These are phyloP conservation scores for Sabellastarte sp. DNA, from an alignment of 2,888 invertebrate genomes.

Conservation along the genomic window DNA sequence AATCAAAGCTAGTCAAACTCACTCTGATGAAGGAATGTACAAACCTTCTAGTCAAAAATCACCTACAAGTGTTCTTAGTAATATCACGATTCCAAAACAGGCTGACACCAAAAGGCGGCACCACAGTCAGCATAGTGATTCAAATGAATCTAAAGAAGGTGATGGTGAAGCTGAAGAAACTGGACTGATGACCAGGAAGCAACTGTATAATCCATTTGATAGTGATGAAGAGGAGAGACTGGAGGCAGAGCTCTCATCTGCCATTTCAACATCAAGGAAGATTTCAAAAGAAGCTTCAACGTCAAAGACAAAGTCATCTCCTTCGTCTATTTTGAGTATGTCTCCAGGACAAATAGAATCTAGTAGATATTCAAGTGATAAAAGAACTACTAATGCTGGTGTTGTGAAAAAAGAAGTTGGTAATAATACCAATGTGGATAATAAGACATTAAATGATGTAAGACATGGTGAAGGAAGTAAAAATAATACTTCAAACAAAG, in stretches of 20 bases:
- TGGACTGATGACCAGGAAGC: constrained; percentile 29
- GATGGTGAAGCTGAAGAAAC: constrained; percentile 60
- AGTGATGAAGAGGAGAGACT: constrained; percentile 76
- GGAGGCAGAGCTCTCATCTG: neutral
- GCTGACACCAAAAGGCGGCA: no score
- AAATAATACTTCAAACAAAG: no score
- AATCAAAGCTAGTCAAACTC: neutral
- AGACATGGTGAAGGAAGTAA: neutral
- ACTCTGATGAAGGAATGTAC: neutral
- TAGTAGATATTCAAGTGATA: no score
- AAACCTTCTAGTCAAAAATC: neutral
- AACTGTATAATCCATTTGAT: constrained; percentile 75
- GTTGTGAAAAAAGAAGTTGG: neutral
- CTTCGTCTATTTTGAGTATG: no score
- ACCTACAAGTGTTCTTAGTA: neutral
- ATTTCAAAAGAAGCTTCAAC: neutral
- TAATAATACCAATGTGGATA: no score
- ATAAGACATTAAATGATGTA: no score
- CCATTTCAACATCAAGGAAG: neutral
- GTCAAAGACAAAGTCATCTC: neutral
- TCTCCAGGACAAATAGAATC: no score
- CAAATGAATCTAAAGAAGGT: constrained; percentile 86
- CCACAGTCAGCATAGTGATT: no score
- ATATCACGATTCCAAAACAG: neutral
- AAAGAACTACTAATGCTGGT: no score